A percentile compares a stretch with the other conserved stretches of the same genome.
These are phyloP conservation scores for Ifrita kowaldi DNA, from an alignment of 2,113 vertebrate genomes.

Conservation along the genomic window DNA sequence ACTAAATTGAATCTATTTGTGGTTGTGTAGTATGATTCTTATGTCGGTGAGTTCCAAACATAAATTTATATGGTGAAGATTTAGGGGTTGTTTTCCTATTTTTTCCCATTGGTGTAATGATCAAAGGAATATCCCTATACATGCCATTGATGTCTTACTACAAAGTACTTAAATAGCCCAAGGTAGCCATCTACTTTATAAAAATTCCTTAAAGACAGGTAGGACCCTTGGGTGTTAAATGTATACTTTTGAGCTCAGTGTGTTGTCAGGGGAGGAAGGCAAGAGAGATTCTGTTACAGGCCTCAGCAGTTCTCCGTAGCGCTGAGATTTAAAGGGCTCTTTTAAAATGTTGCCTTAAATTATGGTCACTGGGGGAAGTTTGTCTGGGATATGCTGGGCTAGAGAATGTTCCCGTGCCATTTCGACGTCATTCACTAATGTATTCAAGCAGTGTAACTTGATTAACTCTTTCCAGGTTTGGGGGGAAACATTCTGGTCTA, in stretches of 20 bases:
- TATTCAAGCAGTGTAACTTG: not conserved
- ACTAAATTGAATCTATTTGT: not conserved
- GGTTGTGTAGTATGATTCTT: conserved; percentile 22
- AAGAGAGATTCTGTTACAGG: not conserved
- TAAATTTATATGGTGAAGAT: conserved; percentile 16
- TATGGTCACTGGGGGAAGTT: conserved; percentile 26
- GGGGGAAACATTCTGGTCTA: not conserved
- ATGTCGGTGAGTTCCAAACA: not conserved
- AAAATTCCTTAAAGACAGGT: conserved; percentile 58
- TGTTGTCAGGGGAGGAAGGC: conserved; percentile 1
- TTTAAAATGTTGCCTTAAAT: conserved; percentile 45
- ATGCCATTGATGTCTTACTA: conserved; percentile 59
- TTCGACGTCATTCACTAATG: not conserved
- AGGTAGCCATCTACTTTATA: conserved; percentile 33
- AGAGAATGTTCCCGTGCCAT: not conserved
- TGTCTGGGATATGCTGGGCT: not conserved
- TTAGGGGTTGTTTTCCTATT: conserved; percentile 26
- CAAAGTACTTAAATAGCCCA: conserved; percentile 49
- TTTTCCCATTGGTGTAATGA: conserved; percentile 16
- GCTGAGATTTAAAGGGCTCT: not conserved
- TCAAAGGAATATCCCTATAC: conserved; percentile 59
- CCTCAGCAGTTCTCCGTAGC: not conserved
- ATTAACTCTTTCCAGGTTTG: conserved; percentile 36
- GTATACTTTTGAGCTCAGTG: not conserved
- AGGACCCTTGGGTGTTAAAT: conserved; percentile 28